A percentile compares a stretch with the other conserved stretches of the same genome.
These are phyloP conservation scores for Pluvialis apricaria DNA, from an alignment of 2,113 vertebrate species.

Conservation along the genomic window DNA sequence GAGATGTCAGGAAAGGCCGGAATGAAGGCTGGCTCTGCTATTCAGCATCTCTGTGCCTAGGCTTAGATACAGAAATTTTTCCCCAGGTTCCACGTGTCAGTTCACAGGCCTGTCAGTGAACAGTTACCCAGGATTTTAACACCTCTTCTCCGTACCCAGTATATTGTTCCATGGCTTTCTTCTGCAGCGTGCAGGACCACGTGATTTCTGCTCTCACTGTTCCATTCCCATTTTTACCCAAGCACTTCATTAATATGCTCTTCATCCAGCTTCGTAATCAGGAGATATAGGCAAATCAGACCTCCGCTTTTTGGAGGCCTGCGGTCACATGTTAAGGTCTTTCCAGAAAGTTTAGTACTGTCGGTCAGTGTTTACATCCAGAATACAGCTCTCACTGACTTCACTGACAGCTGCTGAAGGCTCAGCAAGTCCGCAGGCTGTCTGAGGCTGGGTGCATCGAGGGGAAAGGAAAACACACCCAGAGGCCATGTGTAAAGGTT, in stretches of 20 bases:
- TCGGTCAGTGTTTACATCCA: not conserved
- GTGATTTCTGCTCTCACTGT: not conserved
- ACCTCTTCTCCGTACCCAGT: not conserved
- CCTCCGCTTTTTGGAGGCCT: not conserved
- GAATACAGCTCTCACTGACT: not conserved
- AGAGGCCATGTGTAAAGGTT: not conserved
- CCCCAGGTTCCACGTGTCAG: not conserved
- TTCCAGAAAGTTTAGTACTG: not conserved
- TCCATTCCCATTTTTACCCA: not conserved
- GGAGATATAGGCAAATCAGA: not conserved
- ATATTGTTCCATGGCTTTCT: not conserved
- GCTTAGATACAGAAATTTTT: not conserved
- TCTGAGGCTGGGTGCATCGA: not conserved
- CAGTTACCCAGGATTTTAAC: not conserved
- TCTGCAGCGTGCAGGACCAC: not conserved
- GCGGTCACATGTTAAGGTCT: not conserved
- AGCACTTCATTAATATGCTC: not conserved
- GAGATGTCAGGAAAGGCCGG: not conserved
- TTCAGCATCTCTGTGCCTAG: not conserved
- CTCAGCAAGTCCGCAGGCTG: not conserved
- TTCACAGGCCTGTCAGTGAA: not conserved
- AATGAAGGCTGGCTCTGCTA: not conserved
- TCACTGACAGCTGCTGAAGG: not conserved
- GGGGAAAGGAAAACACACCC: not conserved
- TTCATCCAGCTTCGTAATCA: not conserved